A percentile compares a stretch with the other conserved stretches of the same genome.
Conservation (phyloP, 2,113 vertebrate genomes). For the Phycodurus eques region DNA sequence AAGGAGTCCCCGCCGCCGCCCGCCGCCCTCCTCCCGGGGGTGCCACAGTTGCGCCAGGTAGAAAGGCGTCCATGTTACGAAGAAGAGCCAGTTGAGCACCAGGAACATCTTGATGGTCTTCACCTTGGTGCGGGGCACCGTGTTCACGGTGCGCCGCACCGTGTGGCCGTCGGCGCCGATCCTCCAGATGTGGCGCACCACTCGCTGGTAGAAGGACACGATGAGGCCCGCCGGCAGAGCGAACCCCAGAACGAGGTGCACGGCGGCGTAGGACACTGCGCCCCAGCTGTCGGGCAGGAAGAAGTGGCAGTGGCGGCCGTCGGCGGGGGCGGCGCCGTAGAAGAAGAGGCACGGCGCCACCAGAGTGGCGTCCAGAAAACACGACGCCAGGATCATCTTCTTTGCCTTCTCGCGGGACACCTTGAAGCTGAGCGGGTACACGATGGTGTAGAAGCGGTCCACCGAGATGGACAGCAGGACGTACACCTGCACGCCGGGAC, state of each 20-base stretch:
- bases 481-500: slow-evolving; percentile 83
- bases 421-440: slow-evolving; percentile 93
- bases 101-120: slow-evolving; percentile 97
- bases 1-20: slow-evolving; percentile 73
- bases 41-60: slow-evolving; percentile 88
- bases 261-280: slow-evolving; percentile 68
- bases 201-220: slow-evolving; percentile 84
- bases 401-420: slow-evolving; percentile 92
- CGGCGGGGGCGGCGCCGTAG: slow-evolving; percentile 64
- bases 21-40: slow-evolving; percentile 60
- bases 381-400: slow-evolving; percentile 87
- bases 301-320: slow-evolving; percentile 77
- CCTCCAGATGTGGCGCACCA: slow-evolving; percentile 93
- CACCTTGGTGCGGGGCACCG: slow-evolving; percentile 92
- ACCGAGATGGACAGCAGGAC: slow-evolving; percentile 88
- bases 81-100: slow-evolving; percentile 82
- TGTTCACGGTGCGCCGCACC: slow-evolving; percentile 88
- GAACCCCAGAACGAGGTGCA: slow-evolving; percentile 80
- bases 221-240: slow-evolving; percentile 79
- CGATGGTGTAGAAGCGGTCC: slow-evolving; percentile 90
- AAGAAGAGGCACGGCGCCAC: slow-evolving; percentile 82
- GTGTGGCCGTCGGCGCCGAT: slow-evolving; percentile 81
- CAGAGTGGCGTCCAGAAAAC: slow-evolving; percentile 78
- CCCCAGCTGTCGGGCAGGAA: slow-evolving; percentile 83
- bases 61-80: slow-evolving; percentile 88